Evolutionary conservation across 2,797 vertebrate species (phyloP), one percentile per base, ranked within the genome.

Genomic region (Cyprinella venusta): DNA sequence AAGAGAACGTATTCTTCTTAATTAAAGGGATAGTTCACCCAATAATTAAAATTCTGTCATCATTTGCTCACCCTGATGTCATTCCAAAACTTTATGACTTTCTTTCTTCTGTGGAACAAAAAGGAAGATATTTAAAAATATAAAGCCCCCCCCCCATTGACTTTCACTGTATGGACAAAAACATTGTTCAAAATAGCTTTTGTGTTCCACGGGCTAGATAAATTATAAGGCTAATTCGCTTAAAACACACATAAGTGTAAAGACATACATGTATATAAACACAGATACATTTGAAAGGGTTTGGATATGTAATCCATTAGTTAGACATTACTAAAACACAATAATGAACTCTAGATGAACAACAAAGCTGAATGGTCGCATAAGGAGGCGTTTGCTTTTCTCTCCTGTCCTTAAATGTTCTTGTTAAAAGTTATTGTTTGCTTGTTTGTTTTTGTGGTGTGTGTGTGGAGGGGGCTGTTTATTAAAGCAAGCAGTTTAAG

Each of bases 401-500:
- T 61, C 45, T 59, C 18, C 30, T 61, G 68, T 45, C 61, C 88
- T 87, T 84, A 87, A 86, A 84, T 48, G 84, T 69, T 84, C 80
- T 65, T 33, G 30, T 33, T 33, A 33, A 33, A 71, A 79, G 63
- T 8, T 90, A 85, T 90, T 93, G 91, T 94, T 93, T 92, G 88
- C 67, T 12, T 93, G 93, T 94, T 94, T 94, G 93, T 94, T 95
- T 95, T 92, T 90, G 91, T 87, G 59, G 61, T 30, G 61, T 59
- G n/a, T n/a, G 54, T 8, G 50, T 48, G 52, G 84, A 89, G 91
- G 91, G 87, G 91, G 86, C 91, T 94, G 89, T 93, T 94, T 92
- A 94, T 91, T 90, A 90, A 94, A 91, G 93, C 90, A 89, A 89
- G 89, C 92, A 90, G 89, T 92, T 94, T 93, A 92, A 93, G 90